These are phyloP conservation scores for Chromobotia macracanthus DNA, from an alignment of 2,797 vertebrate genomes.

Conservation along the genomic window DNA sequence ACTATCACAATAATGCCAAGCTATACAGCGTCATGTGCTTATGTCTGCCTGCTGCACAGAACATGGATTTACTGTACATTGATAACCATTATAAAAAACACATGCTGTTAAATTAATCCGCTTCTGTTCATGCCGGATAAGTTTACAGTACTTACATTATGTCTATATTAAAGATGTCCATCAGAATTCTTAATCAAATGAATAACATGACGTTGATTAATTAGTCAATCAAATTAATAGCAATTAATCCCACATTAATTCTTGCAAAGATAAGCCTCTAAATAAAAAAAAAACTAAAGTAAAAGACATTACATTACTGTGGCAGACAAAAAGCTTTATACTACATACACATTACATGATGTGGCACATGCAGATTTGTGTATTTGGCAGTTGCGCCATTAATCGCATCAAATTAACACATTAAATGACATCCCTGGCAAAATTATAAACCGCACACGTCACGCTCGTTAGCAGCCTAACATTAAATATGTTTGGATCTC, in stretches of 20 bases:
- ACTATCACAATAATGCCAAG: slow-evolving; percentile 14
- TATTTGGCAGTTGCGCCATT: background rate
- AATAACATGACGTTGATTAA: background rate
- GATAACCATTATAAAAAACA: slow-evolving; percentile 17
- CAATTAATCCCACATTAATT: background rate
- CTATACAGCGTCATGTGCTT: slow-evolving; percentile 11
- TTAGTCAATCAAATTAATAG: background rate
- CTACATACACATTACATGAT: background rate
- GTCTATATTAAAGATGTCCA: background rate
- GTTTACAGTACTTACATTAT: background rate
- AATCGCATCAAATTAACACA: background rate
- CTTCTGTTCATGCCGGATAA: background rate
- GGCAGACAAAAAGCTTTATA: background rate
- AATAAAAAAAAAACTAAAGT: background rate
- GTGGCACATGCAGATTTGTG: too few species aligned
- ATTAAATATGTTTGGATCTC: background rate
- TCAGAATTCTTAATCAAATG: background rate
- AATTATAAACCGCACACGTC: background rate
- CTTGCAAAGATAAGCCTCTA: background rate
- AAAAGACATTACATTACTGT: background rate
- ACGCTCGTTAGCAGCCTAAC: background rate
- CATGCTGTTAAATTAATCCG: background rate
- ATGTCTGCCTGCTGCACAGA: slow-evolving; percentile 11
- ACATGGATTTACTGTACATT: slow-evolving; percentile 30
- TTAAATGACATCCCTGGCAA: background rate